Evolutionary conservation across 1,140 invertebrate species (phyloP), one percentile per base, ranked within the genome.

Genomic region (Heliconius congener): DNA sequence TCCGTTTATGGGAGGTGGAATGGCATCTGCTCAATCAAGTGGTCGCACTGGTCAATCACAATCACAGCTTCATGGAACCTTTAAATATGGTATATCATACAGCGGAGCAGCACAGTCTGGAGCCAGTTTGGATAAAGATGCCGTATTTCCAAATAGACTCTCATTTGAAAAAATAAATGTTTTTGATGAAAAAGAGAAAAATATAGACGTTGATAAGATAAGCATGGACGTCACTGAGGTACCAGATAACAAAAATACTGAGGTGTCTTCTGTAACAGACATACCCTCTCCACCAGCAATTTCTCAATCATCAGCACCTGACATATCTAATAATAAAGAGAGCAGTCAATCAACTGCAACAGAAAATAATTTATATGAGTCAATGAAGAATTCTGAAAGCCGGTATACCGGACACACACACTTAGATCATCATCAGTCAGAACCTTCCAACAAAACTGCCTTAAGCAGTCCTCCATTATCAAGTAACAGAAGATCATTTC

Each of bases 21-120:
- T 96, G 76, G 96, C 97, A 0, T 97, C 96, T 13, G 96, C 97
- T 4, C 97, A 97, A 92, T 97, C 97, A 80, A 96, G 96, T 77
- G 95, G 95, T 16, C 95, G 96, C 77, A 96, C 95, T 23, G 97
- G 97, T 8, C 97, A 97, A 89, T 97, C 97, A 55, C 97, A 98
- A 88, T 96, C 97, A 39, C 97, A 98, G 92, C 95, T 98, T 39
- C 96, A 96, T 88, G 97, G 97, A 46, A 96, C 97, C 19, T 97
- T 96, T 84, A 95, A 96, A 86, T 97, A 97, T 88, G 97, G 97
- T 23, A 97, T 98, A 30, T 96, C 96, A 18, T 98, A 98, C 83
- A 97, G 95, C 42, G 97, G 97, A 18, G 97, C 97, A 1, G 97
- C 97, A 5, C 97, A 98, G 90, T 96, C 97, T 46, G 97, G 97